phyloP scores from a whole-genome alignment of 1,140 invertebrate species.

The Lethrus apterus region DNA sequence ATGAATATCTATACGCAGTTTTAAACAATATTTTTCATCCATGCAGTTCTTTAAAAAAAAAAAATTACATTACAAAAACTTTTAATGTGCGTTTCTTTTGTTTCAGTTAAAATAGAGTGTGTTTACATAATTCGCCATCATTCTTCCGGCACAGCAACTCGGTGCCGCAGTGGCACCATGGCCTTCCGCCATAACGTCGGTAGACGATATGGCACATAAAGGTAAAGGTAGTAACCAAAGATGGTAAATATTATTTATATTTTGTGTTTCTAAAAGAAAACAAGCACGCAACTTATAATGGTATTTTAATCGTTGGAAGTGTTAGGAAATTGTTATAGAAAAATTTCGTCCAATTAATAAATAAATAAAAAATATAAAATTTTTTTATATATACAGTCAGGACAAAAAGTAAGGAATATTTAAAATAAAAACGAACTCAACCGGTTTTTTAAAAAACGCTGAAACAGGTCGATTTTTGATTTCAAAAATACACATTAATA shows the following conservation, averaged over 20 bases:
- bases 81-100: neutral
- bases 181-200: constrained; percentile 53
- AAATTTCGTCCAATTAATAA: neutral
- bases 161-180: constrained; percentile 56
- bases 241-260: constrained; percentile 14
- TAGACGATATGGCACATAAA: constrained; percentile 56
- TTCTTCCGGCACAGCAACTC: constrained; percentile 47
- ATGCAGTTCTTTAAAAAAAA: too few relatives aligned
- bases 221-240: constrained; percentile 42
- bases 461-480: too few relatives aligned
- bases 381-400: constrained; percentile 4
- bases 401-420: neutral
- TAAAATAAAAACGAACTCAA: constrained; percentile 8
- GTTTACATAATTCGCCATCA: constrained; percentile 35
- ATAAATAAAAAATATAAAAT: constrained; percentile 3
- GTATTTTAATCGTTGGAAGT: neutral
- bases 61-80: too few relatives aligned
- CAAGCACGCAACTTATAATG: constrained; percentile 8
- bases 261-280: constrained; percentile 6
- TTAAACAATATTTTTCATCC: too few relatives aligned
- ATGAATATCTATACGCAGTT: too few relatives aligned
- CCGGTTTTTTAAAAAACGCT: too few relatives aligned
- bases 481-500: too few relatives aligned
- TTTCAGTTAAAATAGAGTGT: constrained; percentile 3
- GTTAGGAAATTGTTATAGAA: neutral